A percentile compares a stretch with the other conserved stretches of the same genome.
phyloP scores from a whole-genome alignment of 1,140 invertebrate genomes.

The Penaeus chinensis region DNA sequence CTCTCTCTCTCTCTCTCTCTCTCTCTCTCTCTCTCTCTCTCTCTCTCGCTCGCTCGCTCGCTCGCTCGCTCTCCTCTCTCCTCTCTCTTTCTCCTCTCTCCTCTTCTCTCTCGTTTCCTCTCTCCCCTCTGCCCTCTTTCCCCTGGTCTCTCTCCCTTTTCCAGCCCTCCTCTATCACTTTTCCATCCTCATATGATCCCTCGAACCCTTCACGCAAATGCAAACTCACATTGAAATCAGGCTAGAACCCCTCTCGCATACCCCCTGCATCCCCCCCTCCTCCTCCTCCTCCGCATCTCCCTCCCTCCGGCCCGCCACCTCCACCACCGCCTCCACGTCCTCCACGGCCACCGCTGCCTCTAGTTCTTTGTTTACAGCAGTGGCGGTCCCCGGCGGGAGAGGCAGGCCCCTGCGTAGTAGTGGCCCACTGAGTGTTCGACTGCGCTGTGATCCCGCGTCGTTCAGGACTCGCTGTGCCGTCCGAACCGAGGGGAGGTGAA shows the following conservation, averaged over 20 bases:
- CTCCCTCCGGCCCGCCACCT: neutral
- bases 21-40: neutral
- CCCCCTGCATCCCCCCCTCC: neutral
- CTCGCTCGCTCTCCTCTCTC: neutral
- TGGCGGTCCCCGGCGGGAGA: slow-evolving; percentile 37
- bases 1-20: neutral
- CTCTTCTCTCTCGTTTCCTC: neutral
- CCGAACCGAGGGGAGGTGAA: neutral
- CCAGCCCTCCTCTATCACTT: neutral
- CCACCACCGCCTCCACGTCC: slow-evolving; percentile 3
- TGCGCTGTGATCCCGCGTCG: neutral
- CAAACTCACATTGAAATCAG: too few relatives aligned
- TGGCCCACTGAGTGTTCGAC: neutral
- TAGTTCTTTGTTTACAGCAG: slow-evolving; percentile 44
- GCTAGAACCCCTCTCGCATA: neutral
- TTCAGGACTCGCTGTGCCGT: neutral
- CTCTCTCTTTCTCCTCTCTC: neutral
- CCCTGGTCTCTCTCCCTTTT: neutral
- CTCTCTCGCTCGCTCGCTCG: neutral
- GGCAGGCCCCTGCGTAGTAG: slow-evolving; percentile 26
- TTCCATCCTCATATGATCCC: neutral
- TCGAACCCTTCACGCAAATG: neutral
- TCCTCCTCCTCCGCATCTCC: neutral
- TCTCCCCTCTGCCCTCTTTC: neutral
- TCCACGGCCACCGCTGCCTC: slow-evolving; percentile 19